Base-by-base conservation (phyloP, 1,140 invertebrate genomes). In the Spodoptera frugiperda region DNA sequence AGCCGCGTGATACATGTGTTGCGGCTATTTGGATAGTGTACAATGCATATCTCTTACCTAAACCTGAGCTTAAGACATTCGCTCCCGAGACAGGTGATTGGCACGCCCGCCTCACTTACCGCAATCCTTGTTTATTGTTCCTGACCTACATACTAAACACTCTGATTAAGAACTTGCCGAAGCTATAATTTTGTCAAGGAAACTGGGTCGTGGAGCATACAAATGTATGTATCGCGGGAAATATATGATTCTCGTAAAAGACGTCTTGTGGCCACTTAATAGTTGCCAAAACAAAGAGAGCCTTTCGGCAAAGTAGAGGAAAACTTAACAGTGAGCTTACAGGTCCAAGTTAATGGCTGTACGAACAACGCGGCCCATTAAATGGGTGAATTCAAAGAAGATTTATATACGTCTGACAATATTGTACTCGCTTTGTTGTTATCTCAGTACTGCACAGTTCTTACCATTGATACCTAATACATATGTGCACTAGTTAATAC, bases 261-360 rank as follows among this genome's bases (percentile, higher is more conserved):
- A 44, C 53, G 68, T n/a, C n/a, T 39, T 55, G 68, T 19, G 68
- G 61, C 17, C 68, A 71, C 68, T 71, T 71, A 71, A 71, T 71
- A 71, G 68, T 71, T 71, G 51, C 68, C 68, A 54, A 72, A 72
- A 72, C 53, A 72, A 72, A 72, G 68, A 72, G 68, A 71, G 30
- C 53, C 53, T 51, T 72, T 55, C n/a, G 49, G 17, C 17, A 14
- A 72, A 14, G 30, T 57, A 25, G 53, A 72, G 53, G 68, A 72
- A 72, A 72, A 57, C 53, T 57, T 39, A 54, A 55, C 65, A 71
- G 25, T n/a, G 53, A 71, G 68, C 51, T 72, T 72, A 57, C 46
- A 67, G 15, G 49, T 44, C 49, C 30, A 39, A 39, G 67, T 71
- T 39, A 55, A 71, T 57, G 25, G 51, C 2, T 44, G 30, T 55